Evolutionary conservation across 2,113 vertebrate genomes (phyloP).

Genomic region (Maccullochella peelii): DNA sequence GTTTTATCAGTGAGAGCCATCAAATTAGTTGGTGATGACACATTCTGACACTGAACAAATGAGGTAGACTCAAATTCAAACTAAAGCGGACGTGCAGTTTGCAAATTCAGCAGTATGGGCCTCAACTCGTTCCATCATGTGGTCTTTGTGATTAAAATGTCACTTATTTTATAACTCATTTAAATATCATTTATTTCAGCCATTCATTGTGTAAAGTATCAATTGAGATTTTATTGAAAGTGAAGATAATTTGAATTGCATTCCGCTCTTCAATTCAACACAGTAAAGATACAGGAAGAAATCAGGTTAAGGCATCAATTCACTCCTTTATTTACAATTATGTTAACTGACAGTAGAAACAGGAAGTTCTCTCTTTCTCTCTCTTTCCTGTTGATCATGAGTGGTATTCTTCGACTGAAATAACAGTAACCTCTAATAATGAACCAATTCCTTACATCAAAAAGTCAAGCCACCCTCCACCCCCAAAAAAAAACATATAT

Average conservation of each 20-base stretch:
- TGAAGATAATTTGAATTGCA: neutral
- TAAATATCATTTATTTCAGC: neutral
- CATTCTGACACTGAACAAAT: neutral
- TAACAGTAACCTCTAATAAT: slow-evolving; percentile 35
- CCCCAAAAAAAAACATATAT: slow-evolving; percentile 11
- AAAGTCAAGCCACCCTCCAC: slow-evolving; percentile 1
- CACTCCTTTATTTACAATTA: slow-evolving; percentile 68
- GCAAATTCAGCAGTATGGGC: slow-evolving; percentile 22
- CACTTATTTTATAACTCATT: neutral
- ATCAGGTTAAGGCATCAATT: slow-evolving; percentile 20
- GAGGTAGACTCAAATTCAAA: slow-evolving; percentile 39
- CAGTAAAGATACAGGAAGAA: slow-evolving; percentile 18
- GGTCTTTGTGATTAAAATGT: neutral
- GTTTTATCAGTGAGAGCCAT: neutral
- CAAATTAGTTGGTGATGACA: slow-evolving; percentile 42
- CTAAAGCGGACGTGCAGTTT: slow-evolving; percentile 26
- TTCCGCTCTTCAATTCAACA: slow-evolving; percentile 19
- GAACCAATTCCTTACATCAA: slow-evolving; percentile 25
- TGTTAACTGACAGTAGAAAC: slow-evolving; percentile 63
- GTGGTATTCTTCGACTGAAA: slow-evolving; percentile 2
- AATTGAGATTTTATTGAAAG: neutral
- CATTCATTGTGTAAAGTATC: neutral
- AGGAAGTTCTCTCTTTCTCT: slow-evolving; percentile 60
- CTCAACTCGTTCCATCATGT: neutral
- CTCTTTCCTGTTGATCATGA: slow-evolving; percentile 64